Conservation (phyloP, 2,797 vertebrate genomes). For the Vipera ursinii region DNA sequence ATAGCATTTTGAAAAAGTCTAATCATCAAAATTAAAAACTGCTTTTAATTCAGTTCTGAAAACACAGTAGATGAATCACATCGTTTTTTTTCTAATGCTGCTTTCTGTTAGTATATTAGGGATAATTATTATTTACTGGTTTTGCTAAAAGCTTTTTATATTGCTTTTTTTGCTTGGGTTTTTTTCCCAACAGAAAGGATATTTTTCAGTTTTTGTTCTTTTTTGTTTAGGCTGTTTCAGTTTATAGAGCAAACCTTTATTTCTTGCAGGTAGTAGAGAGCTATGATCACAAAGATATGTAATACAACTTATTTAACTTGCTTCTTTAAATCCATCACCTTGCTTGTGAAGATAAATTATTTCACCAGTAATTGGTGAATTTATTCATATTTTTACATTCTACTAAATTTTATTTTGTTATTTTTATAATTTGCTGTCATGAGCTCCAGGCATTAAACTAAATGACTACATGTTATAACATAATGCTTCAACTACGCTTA, state of each 20-base stretch:
- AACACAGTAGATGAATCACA: not conserved
- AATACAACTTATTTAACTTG: conserved; percentile 6
- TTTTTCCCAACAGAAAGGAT: not conserved
- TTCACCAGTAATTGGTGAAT: not conserved
- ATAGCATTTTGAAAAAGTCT: not conserved
- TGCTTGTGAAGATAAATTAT: not conserved
- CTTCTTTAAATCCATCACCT: not conserved
- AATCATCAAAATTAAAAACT: not conserved
- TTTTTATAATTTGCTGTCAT: not conserved
- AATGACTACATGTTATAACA: not conserved
- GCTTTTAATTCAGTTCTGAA: not conserved
- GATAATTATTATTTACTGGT: not conserved
- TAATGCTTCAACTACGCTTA: not conserved
- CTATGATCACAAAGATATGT: not conserved
- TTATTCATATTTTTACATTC: not conserved
- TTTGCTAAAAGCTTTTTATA: not conserved
- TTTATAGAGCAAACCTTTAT: not conserved
- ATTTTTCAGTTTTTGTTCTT: not conserved
- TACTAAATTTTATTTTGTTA: not conserved
- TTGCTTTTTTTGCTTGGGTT: not conserved
- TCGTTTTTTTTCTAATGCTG: not conserved
- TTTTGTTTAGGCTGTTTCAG: not conserved
- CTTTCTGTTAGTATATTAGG: not conserved
- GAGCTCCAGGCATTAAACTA: not conserved
- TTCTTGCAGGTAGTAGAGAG: not conserved